Evolutionary conservation across 2,888 invertebrate species (phyloP).

Genomic region (Scaptomyza flava): DNA sequence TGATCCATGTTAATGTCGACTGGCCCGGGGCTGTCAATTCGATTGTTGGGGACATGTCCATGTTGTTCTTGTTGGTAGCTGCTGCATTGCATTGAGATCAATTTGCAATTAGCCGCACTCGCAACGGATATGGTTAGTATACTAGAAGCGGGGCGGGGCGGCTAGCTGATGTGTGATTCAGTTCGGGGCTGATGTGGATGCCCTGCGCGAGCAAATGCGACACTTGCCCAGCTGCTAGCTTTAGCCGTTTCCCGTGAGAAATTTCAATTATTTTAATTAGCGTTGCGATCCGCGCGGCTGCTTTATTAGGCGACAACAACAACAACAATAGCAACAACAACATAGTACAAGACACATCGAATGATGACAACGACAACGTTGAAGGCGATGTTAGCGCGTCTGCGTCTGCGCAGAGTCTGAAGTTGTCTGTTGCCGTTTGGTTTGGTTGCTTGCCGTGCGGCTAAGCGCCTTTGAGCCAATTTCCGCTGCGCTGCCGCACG

Average conservation of each 20-base stretch:
- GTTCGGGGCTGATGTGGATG: conserved; percentile 19
- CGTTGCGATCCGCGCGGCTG: conserved; percentile 75
- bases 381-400: conserved; percentile 77
- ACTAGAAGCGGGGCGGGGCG: neutral
- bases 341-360: conserved; percentile 15
- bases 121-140: conserved; percentile 66
- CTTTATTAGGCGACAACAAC: conserved; percentile 70
- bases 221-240: conserved; percentile 56
- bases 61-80: conserved; percentile 51
- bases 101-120: conserved; percentile 80
- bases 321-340: conserved; percentile 18
- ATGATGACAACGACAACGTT: conserved; percentile 30
- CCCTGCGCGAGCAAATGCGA: conserved; percentile 54
- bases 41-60: conserved; percentile 78
- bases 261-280: conserved; percentile 82
- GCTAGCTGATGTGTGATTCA: conserved; percentile 19
- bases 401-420: conserved; percentile 75
- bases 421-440: conserved; percentile 36
- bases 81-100: conserved; percentile 65
- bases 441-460: conserved; percentile 11
- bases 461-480: conserved; percentile 63
- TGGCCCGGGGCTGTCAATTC: conserved; percentile 71
- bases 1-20: conserved; percentile 80
- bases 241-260: conserved; percentile 81
- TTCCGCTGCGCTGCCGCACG: conserved; percentile 64